Conservation (phyloP, 2,888 invertebrate genomes). For the Noctuana brunneofusca region DNA sequence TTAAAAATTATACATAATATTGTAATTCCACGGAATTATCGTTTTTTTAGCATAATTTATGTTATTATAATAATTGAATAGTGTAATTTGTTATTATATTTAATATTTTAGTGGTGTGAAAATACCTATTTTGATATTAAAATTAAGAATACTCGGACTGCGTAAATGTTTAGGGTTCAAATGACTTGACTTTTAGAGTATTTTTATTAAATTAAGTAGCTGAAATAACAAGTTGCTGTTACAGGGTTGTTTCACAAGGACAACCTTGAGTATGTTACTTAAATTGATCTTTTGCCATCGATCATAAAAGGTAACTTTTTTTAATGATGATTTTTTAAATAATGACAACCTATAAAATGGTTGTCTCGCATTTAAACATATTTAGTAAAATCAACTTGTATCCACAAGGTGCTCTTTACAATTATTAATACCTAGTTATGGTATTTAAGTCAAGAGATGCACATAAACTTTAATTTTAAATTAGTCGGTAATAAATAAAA, state of each 20-base stretch:
- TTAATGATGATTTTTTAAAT: not conserved
- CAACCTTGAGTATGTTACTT: too few species aligned
- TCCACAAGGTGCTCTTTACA: not conserved
- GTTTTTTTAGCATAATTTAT: not conserved
- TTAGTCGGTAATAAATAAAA: not conserved
- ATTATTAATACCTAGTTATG: not conserved
- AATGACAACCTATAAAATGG: not conserved
- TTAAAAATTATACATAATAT: too few species aligned
- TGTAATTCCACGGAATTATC: too few species aligned
- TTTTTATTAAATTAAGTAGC: slow-evolving; percentile 9
- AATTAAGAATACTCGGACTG: slow-evolving; percentile 7
- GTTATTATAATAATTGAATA: not conserved
- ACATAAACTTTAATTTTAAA: not conserved
- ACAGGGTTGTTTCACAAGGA: not conserved
- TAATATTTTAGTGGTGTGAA: not conserved
- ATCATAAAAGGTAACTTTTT: not conserved
- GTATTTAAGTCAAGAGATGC: not conserved
- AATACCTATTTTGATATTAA: not conserved
- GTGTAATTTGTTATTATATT: not conserved
- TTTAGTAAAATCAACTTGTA: not conserved
- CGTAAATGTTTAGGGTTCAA: slow-evolving; percentile 7
- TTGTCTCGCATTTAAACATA: not conserved
- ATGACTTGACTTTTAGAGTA: slow-evolving; percentile 12
- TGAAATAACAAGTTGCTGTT: not conserved
- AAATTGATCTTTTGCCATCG: not conserved